A percentile compares a stretch with the other conserved stretches of the same genome.
These are phyloP conservation scores for Masnerella sp. DNA, from an alignment of 2,888 invertebrate genomes.

Conservation along the genomic window DNA sequence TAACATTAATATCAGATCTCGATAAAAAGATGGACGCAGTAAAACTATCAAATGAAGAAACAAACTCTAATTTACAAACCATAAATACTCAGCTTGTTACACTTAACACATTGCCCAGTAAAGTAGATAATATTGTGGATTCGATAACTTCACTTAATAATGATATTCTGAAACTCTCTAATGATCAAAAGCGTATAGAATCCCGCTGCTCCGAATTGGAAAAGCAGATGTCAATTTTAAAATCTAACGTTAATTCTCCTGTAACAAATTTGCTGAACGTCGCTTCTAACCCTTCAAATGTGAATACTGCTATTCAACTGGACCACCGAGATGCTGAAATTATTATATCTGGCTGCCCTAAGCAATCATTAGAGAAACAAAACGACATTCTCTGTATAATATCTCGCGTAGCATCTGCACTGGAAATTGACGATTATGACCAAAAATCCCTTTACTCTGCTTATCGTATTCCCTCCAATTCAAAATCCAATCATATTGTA, in stretches of 20 bases:
- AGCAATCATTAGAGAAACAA: background rate
- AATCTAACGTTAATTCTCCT: too few relatives aligned
- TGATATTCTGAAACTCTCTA: background rate
- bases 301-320: background rate
- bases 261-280: too few relatives aligned
- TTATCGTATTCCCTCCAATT: background rate
- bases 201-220: background rate
- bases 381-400: background rate
- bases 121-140: background rate
- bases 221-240: background rate
- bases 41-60: background rate
- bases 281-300: background rate
- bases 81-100: background rate
- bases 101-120: background rate
- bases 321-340: slow-evolving; percentile 2
- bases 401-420: background rate
- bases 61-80: background rate
- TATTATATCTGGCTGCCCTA: background rate
- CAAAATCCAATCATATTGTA: background rate
- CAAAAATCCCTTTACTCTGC: background rate
- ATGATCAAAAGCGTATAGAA: background rate
- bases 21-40: background rate
- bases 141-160: background rate
- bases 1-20: background rate
- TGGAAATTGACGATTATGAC: background rate